These are phyloP conservation scores for roundworm (Caenorhabditis elegans) DNA, from an alignment of 1,140 invertebrate species.

Conservation along the genomic window WBcel235 BX284605.5:13119501-13120000, in stretches of 20 bases:
- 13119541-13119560: slow-evolving; percentile 99
- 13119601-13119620: slow-evolving; percentile 89
- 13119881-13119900: slow-evolving; percentile 92
- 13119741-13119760: slow-evolving; percentile 91
- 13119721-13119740: slow-evolving; percentile 76
- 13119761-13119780: slow-evolving; percentile 98
- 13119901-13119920: slow-evolving; percentile 95
- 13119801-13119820: slow-evolving; percentile 98
- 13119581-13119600: slow-evolving; percentile 98
- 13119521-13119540: slow-evolving; percentile 87
- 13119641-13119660: not conserved
- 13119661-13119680: slow-evolving; percentile 93
- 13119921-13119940: slow-evolving; percentile 96
- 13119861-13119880: slow-evolving; percentile 95
- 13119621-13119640: not conserved
- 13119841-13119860: slow-evolving; percentile 84
- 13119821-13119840: slow-evolving; percentile 94
- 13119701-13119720: slow-evolving; percentile 76
- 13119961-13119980: slow-evolving; percentile 97
- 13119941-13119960: slow-evolving; percentile 95
- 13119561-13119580: slow-evolving; percentile 90
- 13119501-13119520: slow-evolving; percentile 92
- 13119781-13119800: slow-evolving; percentile 98
- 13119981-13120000: slow-evolving; percentile 98
- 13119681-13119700: slow-evolving; percentile 93